These are phyloP conservation scores for Pteria penguin DNA, from an alignment of 2,888 invertebrate genomes.

Conservation along the genomic window DNA sequence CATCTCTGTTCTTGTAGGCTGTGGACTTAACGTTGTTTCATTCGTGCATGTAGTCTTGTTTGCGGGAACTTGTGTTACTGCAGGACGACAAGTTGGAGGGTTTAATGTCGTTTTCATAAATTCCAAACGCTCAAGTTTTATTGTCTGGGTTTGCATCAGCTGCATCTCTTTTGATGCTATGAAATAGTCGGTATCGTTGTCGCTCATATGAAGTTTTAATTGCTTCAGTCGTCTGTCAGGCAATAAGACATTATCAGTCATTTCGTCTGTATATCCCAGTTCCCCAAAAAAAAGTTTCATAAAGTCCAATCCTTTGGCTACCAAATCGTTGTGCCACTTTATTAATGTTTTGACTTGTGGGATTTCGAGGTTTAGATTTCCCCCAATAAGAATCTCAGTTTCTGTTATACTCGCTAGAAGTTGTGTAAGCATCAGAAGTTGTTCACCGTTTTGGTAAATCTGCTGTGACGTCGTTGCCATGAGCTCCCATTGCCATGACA, in stretches of 20 bases:
- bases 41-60: neutral
- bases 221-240: conserved; percentile 12
- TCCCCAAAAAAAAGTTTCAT: conserved; percentile 14
- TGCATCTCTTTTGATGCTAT: conserved; percentile 34
- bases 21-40: conserved; percentile 34
- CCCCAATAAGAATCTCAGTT: conserved; percentile 18
- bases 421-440: neutral
- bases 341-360: neutral
- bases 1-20: conserved; percentile 20
- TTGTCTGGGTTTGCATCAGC: neutral
- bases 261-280: conserved; percentile 5
- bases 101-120: neutral
- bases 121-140: neutral
- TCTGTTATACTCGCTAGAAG: neutral
- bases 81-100: neutral
- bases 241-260: conserved; percentile 13
- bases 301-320: neutral
- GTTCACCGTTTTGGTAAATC: neutral
- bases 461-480: neutral
- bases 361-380: conserved; percentile 13
- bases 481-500: conserved; percentile 14
- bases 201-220: conserved; percentile 7
- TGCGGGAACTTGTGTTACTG: neutral
- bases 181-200: conserved; percentile 8
- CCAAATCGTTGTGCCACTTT: conserved; percentile 2